These are phyloP conservation scores for Tinamus major DNA, from an alignment of 2,797 vertebrate genomes.

Conservation along the genomic window DNA sequence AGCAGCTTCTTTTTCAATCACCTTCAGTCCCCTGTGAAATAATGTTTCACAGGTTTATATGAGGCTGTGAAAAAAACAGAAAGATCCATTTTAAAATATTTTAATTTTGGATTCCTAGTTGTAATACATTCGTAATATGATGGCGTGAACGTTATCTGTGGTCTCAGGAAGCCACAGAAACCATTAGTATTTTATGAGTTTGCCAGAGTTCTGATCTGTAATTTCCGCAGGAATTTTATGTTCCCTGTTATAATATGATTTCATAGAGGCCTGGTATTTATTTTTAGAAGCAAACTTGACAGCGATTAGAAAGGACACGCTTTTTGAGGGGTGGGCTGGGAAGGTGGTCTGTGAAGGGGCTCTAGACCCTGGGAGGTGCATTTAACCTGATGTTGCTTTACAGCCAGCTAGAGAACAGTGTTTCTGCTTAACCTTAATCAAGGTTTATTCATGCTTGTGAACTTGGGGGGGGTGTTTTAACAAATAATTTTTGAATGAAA, in stretches of 20 bases:
- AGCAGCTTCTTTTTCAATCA: not conserved
- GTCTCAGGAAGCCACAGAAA: not conserved
- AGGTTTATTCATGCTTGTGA: not conserved
- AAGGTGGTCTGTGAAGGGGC: not conserved
- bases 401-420: not conserved
- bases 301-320: not conserved
- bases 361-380: fast-evolving
- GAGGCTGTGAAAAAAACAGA: not conserved
- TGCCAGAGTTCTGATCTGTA: not conserved
- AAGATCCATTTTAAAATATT: not conserved
- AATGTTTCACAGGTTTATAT: not conserved
- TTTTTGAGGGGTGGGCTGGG: not conserved
- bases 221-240: not conserved
- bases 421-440: not conserved
- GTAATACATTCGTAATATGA: not conserved
- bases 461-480: not conserved
- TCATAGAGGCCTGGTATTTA: not conserved
- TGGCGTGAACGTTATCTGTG: not conserved
- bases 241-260: not conserved
- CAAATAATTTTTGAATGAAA: not conserved
- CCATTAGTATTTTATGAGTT: not conserved
- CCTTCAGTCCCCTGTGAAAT: not conserved
- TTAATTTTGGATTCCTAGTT: not conserved
- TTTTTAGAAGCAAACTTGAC: not conserved
- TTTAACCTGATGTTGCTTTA: not conserved